These are phyloP conservation scores for Protaetia brevitarsis DNA, from an alignment of 1,140 invertebrate species.

Conservation along the genomic window DNA sequence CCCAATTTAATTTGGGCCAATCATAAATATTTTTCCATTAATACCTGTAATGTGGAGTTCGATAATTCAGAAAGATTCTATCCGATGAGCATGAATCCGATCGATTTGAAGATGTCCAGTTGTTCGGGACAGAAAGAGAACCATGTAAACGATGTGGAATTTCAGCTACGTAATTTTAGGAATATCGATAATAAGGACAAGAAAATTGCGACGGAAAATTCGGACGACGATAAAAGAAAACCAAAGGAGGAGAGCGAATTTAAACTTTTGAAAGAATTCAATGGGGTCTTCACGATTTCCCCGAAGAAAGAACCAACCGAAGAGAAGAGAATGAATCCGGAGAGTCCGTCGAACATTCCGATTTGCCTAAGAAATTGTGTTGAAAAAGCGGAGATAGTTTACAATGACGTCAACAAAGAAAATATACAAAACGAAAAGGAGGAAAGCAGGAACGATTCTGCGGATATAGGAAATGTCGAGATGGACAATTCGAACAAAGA, in stretches of 20 bases:
- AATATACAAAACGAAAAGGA: neutral
- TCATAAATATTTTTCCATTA: constrained; percentile 14
- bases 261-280: constrained; percentile 5
- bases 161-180: neutral
- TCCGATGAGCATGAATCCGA: constrained; percentile 12
- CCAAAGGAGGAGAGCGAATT: neutral
- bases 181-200: neutral
- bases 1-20: constrained; percentile 20
- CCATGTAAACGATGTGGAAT: neutral
- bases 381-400: neutral
- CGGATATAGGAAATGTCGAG: neutral
- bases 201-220: neutral
- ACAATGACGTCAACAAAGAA: neutral
- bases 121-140: neutral
- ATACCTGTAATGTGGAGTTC: constrained; percentile 14
- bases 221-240: neutral
- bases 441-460: neutral
- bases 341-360: neutral
- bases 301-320: neutral
- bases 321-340: too few relatives aligned
- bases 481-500: neutral
- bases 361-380: neutral
- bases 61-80: constrained; percentile 14
- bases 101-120: neutral
- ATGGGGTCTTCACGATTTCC: neutral